These are phyloP conservation scores for Lutraria rhynchaena DNA, from an alignment of 1,140 invertebrate genomes.

Conservation along the genomic window DNA sequence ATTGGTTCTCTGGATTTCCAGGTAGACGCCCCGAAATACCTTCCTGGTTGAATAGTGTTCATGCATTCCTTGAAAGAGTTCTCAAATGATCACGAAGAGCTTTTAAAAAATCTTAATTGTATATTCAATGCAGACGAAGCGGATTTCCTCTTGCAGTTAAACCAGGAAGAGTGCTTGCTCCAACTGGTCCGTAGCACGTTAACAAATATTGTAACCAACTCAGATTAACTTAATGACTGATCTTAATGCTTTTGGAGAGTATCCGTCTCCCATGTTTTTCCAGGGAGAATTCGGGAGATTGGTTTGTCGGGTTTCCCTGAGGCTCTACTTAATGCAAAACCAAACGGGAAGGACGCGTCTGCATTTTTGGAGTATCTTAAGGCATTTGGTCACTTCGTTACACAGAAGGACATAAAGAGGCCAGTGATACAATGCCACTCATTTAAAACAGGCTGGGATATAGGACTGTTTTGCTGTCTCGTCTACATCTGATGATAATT, in stretches of 20 bases:
- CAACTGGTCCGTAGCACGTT: not conserved
- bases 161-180: not conserved
- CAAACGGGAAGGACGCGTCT: not conserved
- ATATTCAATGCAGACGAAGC: conserved; percentile 7
- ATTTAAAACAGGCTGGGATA: not conserved
- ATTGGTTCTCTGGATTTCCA: conserved; percentile 4
- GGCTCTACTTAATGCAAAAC: not conserved
- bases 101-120: not conserved
- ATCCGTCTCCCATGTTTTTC: conserved; percentile 5
- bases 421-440: not conserved
- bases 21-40: not conserved
- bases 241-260: not conserved
- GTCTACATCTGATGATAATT: no score
- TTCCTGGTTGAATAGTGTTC: not conserved
- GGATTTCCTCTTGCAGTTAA: not conserved
- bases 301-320: not conserved
- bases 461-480: not conserved
- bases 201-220: not conserved
- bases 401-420: not conserved
- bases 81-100: not conserved
- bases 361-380: not conserved
- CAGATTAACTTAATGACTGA: not conserved
- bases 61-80: conserved; percentile 6
- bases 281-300: conserved; percentile 2
- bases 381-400: not conserved